These are phyloP conservation scores for Hartigia nigra DNA, from an alignment of 2,888 invertebrate species.

Conservation along the genomic window DNA sequence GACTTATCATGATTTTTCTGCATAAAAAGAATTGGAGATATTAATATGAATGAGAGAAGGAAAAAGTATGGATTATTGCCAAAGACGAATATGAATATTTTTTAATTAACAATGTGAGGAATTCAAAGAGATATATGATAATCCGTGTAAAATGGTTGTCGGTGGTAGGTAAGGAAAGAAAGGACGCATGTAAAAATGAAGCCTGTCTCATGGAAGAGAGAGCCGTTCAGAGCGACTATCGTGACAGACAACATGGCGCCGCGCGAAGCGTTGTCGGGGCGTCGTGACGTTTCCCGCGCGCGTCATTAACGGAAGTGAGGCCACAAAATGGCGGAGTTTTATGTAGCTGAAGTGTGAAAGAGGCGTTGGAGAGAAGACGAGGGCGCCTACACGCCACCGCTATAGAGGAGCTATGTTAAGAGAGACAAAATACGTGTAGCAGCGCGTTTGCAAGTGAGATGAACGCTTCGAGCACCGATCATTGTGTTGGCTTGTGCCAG, in stretches of 20 bases:
- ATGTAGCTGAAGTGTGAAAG: conserved; percentile 56
- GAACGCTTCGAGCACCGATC: conserved; percentile 21
- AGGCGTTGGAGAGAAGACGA: conserved; percentile 35
- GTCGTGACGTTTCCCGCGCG: conserved; percentile 58
- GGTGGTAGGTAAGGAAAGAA: background rate
- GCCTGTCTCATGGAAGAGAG: background rate
- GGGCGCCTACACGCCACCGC: conserved; percentile 45
- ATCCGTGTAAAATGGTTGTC: background rate
- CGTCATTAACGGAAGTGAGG: conserved; percentile 64
- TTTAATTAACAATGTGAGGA: background rate
- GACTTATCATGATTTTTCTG: background rate
- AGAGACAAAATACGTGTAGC: conserved; percentile 17
- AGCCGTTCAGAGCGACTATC: conserved; percentile 34
- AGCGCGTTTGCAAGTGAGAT: conserved; percentile 17
- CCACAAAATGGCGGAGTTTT: conserved; percentile 61
- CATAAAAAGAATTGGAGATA: background rate
- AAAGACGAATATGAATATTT: background rate
- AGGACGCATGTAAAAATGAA: background rate
- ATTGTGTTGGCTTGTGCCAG: conserved; percentile 11
- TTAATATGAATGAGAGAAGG: background rate
- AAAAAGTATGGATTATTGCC: background rate
- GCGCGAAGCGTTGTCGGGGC: conserved; percentile 51
- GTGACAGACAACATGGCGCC: conserved; percentile 65
- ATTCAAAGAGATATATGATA: background rate
- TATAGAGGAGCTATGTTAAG: conserved; percentile 21